phyloP scores from a whole-genome alignment of 2,888 invertebrate genomes.

The Hydrotaea cyrtoneurina region DNA sequence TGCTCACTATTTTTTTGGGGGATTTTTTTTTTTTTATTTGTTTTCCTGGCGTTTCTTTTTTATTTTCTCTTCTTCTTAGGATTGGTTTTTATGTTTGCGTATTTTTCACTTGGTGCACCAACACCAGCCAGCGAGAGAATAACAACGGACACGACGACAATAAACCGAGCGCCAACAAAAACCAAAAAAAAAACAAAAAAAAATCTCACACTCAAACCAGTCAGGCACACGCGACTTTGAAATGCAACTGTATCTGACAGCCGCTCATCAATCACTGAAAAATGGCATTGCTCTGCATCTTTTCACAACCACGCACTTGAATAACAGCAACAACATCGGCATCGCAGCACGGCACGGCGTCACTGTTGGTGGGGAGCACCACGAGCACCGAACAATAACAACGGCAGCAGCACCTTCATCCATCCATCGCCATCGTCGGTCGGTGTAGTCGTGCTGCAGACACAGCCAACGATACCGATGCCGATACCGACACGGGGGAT shows the following conservation, averaged over 20 bases:
- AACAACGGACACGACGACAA: background rate
- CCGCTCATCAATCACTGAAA: constrained; percentile 71
- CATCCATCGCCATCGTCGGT: constrained; percentile 3
- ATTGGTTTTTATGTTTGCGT: constrained; percentile 2
- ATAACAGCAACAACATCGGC: constrained; percentile 43
- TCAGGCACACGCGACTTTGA: constrained; percentile 62
- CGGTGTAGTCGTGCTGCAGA: constrained; percentile 17
- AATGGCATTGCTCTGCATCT: constrained; percentile 65
- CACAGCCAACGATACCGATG: background rate
- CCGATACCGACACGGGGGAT: constrained; percentile 2
- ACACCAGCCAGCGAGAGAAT: background rate
- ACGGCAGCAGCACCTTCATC: constrained; percentile 27
- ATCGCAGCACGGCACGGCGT: constrained; percentile 11
- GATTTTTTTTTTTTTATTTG: constrained; percentile 4
- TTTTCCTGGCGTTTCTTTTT: too few species aligned
- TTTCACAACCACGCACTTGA: constrained; percentile 61
- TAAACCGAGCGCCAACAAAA: background rate
- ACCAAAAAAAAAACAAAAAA: too few species aligned
- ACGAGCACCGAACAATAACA: constrained; percentile 6
- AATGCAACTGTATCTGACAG: constrained; percentile 71
- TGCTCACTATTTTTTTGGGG: background rate
- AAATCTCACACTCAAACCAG: background rate
- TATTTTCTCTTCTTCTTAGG: constrained; percentile 21
- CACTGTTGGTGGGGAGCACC: background rate
- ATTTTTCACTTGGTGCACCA: constrained; percentile 16